These are phyloP conservation scores for Linurgus olivaceus DNA, from an alignment of 2,797 vertebrate genomes.

Conservation along the genomic window DNA sequence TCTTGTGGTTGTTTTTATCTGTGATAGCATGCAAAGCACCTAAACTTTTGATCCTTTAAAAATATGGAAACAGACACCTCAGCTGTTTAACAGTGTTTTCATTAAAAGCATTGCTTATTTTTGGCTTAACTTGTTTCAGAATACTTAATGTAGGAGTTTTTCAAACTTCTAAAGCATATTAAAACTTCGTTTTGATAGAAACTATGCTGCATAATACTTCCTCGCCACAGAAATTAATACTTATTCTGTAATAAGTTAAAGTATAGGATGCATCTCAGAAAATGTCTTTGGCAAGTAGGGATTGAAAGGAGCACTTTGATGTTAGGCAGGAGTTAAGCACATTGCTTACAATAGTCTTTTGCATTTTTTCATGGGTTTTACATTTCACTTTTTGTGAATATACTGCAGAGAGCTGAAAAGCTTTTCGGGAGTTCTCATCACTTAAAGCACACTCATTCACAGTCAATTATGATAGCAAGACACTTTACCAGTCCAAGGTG, in stretches of 20 bases:
- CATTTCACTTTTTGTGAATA: neutral
- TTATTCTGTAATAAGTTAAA: neutral
- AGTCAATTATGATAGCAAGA: neutral
- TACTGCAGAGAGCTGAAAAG: neutral
- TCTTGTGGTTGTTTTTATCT: neutral
- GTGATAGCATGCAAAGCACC: neutral
- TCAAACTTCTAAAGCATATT: neutral
- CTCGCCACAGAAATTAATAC: neutral
- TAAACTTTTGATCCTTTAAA: conserved; percentile 30
- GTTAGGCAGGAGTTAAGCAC: neutral
- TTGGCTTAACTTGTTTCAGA: neutral
- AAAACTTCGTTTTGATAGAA: neutral
- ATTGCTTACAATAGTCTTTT: neutral
- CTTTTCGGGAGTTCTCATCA: neutral
- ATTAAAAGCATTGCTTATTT: conserved; percentile 1
- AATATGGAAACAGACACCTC: conserved; percentile 15
- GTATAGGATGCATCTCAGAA: neutral
- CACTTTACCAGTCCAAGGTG: neutral
- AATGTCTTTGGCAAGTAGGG: neutral
- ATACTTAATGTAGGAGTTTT: neutral
- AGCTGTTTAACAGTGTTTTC: neutral
- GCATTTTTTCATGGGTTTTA: neutral
- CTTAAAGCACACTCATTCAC: neutral
- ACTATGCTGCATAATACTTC: neutral
- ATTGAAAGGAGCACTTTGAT: neutral